Evolutionary conservation across 2,113 vertebrate species (phyloP).

Genomic region (Caranx ignobilis): DNA sequence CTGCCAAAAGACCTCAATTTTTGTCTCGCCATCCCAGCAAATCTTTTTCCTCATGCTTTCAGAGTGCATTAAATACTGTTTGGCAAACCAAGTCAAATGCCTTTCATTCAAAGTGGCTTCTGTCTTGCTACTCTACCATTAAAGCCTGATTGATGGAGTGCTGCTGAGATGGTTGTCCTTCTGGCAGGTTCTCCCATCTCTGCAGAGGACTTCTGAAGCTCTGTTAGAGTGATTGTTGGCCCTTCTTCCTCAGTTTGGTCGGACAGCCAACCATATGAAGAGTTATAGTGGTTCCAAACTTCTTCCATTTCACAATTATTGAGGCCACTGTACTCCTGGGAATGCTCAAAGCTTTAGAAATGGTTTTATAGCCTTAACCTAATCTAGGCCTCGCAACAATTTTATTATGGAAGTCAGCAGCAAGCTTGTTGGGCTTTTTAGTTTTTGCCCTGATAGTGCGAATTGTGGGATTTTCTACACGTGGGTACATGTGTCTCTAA

Average conservation of each 20-base stretch:
- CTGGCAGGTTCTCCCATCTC: neutral
- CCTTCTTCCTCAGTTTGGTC: neutral
- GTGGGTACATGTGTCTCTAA: neutral
- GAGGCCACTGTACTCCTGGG: neutral
- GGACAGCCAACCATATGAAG: neutral
- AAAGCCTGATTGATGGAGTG: neutral
- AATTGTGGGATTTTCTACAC: neutral
- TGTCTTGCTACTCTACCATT: neutral
- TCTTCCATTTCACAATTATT: neutral
- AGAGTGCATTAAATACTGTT: neutral
- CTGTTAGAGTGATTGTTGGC: neutral
- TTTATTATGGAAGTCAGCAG: no score
- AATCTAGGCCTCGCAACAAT: no score
- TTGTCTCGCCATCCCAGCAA: neutral
- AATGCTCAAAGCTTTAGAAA: neutral
- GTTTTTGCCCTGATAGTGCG: neutral
- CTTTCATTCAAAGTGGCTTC: neutral
- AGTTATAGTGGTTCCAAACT: neutral
- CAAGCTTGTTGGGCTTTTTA: neutral
- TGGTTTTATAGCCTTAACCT: neutral
- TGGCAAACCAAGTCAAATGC: neutral
- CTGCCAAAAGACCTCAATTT: neutral
- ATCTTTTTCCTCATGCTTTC: neutral
- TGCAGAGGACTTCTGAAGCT: neutral
- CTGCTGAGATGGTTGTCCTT: conserved; percentile 3